Evolutionary conservation across 2,113 vertebrate genomes (phyloP), one percentile per base, ranked within the genome.

Genomic region (Dendrocopos noguchii): DNA sequence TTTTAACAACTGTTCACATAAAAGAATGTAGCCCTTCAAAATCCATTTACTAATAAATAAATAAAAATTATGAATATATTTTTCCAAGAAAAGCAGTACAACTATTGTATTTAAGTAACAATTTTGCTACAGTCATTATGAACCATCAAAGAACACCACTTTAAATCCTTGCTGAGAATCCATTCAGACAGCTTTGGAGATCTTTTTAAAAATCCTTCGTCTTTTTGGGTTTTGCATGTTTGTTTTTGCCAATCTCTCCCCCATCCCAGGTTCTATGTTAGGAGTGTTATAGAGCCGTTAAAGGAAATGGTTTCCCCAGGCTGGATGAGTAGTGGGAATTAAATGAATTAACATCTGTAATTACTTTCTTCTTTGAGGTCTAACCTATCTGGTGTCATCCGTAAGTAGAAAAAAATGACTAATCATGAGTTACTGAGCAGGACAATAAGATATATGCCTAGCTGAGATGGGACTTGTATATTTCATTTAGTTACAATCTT

Each of bases 1-100:
- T 97, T 96, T 21, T 81, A 90, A 95, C 74, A 93, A 93, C 80
- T 75, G 60, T 81, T 95, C 79, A 84, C 36, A 84, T 60, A 85
- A 97, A 96, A 91, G 56, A 29, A 59, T 75, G 94, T 94, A 83
- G 56, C 12, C 3, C 4, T 29, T 7, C 19, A 71, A 64, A 70
- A 73, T 52, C 12, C 15, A 1, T 60, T 88, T 93, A 81, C 70
- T 86, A 72, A 3, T 19, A 19, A 47, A 47, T 17, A 95, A 85
- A 84, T 9, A 87, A 59, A 53, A 89, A 61, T 36, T 2, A 13
- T 86, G 9, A 36, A 36, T 36, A 36, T 36, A 36, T 64, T 90
- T 86, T 91, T 42, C 16, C 3, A 44, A 11, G 10, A 64, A 60
- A 67, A 66, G 2, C 3, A 53, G 2, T 53, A n/a, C 64, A 93